Base-by-base conservation (phyloP, 2,888 invertebrate genomes). In the Deroplatys truncata region DNA sequence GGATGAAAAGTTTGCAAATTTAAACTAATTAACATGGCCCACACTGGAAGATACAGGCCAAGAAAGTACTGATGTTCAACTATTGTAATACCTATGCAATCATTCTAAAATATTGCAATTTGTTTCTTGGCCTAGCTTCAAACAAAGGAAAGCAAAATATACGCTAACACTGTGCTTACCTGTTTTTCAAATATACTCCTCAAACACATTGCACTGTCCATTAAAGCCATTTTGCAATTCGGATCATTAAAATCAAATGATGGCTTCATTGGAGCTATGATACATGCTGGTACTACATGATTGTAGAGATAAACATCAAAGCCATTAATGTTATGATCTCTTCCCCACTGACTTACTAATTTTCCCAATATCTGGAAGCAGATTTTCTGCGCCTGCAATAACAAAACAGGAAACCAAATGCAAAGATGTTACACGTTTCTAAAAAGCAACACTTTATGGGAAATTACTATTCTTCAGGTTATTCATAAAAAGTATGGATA, bases 271-370 rank as follows among this genome's bases (percentile, higher is more conserved):
- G 95, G 94, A 25, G 94, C 94, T 91, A 94, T 91, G 91, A 95
- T 94, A 91, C 95, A 95, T 10, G 94, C 94, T 29, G 94, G 94
- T 82, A 94, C 93, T 90, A 94, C 93, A 90, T 93, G 93, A 90
- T 94, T 93, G 92, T 94, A 94, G 90, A 94, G 93, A 91, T 94
- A 95, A 89, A 94, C 93, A 35, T 93, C 92, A 92, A 95, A 94
- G 9, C 93, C 94, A 25, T 91, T 91, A 49, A 93, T 91, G 13
- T 92, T 92, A 90, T 93, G 93, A n/a, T 92, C 93, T 16, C 93
- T 93, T 88, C 94, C 94, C 94, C 94, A 94, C 20, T 93, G 91
- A 89, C 94, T 94, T 3, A 94, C 93, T 89, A 95, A 92, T 91
- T 93, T 93, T 90, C 92, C 93, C 89, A 95, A 92, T 86, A 94